Evolutionary conservation across 1,140 invertebrate species (phyloP).

Genomic region (Hypothenemus hampei): DNA sequence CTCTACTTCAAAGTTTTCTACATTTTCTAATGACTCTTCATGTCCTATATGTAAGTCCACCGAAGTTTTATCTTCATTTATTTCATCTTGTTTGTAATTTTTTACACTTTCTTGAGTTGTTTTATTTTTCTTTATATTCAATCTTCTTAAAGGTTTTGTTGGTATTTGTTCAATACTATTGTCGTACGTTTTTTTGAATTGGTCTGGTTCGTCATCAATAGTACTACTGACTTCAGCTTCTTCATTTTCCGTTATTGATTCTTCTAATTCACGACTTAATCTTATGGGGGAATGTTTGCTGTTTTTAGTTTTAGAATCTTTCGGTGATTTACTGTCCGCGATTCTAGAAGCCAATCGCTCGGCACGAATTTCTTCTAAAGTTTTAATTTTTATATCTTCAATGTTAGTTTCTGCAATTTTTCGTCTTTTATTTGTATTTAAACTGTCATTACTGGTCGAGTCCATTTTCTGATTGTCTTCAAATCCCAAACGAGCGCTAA

Average conservation of each 20-base stretch:
- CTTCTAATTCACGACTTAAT: too few relatives aligned
- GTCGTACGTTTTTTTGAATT: neutral
- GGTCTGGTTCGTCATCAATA: constrained; percentile 29
- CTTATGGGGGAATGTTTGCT: too few relatives aligned
- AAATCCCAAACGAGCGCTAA: too few relatives aligned
- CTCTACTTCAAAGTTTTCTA: neutral
- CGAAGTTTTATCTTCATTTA: neutral
- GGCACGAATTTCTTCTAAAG: constrained; percentile 41
- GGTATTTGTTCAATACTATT: neutral
- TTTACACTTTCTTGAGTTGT: neutral
- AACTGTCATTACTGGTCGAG: too few relatives aligned
- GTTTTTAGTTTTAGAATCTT: too few relatives aligned
- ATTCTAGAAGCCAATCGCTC: constrained; percentile 19
- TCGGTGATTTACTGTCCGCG: constrained; percentile 11
- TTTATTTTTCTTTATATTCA: constrained; percentile 10
- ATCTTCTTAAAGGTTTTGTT: constrained; percentile 9
- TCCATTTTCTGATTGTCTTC: too few relatives aligned
- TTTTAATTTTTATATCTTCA: constrained; percentile 41
- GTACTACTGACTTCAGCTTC: constrained; percentile 37
- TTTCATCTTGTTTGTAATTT: constrained; percentile 1
- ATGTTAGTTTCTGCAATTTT: constrained; percentile 18
- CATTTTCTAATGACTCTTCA: neutral
- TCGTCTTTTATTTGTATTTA: constrained; percentile 6
- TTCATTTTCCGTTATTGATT: constrained; percentile 2
- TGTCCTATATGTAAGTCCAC: neutral